Conservation (phyloP, 2,888 invertebrate genomes). For the Sinelater perroti region DNA sequence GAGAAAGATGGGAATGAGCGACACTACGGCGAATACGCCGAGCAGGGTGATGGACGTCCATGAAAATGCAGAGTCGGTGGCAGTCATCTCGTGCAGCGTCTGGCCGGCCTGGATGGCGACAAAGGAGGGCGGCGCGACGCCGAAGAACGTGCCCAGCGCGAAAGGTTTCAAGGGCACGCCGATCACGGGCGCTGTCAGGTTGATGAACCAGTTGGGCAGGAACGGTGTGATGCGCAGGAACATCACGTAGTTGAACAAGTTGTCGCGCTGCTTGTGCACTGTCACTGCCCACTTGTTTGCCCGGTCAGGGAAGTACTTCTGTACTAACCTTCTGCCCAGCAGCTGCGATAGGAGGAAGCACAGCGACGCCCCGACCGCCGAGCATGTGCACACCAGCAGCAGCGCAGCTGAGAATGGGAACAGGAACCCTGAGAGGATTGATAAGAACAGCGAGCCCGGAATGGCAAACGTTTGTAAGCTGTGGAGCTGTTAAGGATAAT, state of each 20-base stretch:
- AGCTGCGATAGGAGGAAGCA: conserved; percentile 94
- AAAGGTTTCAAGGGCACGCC: conserved; percentile 94
- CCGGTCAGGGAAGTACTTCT: conserved; percentile 87
- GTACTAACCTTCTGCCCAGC: conserved; percentile 85
- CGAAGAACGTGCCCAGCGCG: conserved; percentile 94
- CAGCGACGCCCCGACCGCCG: conserved; percentile 93
- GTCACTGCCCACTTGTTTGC: conserved; percentile 86
- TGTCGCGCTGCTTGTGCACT: conserved; percentile 85
- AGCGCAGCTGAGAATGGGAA: conserved; percentile 94
- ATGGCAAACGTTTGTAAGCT: conserved; percentile 99
- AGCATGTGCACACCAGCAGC: conserved; percentile 89
- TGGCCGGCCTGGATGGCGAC: conserved; percentile 98
- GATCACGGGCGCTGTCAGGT: conserved; percentile 94
- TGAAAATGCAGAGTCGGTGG: conserved; percentile 87
- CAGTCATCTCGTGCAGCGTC: conserved; percentile 91
- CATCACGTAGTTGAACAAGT: conserved; percentile 94
- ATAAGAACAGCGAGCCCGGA: conserved; percentile 97
- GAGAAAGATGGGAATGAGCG: conserved; percentile 87
- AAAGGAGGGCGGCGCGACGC: conserved; percentile 96
- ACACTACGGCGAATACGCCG: conserved; percentile 80
- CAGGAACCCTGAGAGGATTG: conserved; percentile 95
- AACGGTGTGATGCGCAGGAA: conserved; percentile 97
- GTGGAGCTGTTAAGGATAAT: conserved; percentile 30
- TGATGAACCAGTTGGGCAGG: conserved; percentile 99
- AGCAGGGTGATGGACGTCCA: conserved; percentile 85